Conservation (phyloP, 2,113 vertebrate species). For the Carollia perspicillata region DNA sequence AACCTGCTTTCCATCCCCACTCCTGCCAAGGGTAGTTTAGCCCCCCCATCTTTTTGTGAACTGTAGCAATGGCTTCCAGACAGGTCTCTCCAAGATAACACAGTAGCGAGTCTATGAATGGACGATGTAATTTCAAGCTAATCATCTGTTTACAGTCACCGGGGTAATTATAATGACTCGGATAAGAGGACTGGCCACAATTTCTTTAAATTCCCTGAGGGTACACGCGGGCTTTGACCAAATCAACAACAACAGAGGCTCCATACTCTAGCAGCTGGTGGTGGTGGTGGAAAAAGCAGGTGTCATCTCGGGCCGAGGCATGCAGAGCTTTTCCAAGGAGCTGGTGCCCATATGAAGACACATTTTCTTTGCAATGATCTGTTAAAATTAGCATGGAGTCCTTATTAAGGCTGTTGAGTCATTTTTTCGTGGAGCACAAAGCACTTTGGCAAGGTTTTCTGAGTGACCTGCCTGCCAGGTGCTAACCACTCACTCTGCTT, state of each 20-base stretch:
- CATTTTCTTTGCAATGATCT: background rate
- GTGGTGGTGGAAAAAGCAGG: accelerated
- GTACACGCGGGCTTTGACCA: background rate
- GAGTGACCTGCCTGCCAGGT: background rate
- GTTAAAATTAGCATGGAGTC: background rate
- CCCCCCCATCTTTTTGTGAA: background rate
- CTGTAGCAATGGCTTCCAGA: background rate
- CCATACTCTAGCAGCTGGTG: background rate
- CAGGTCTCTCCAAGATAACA: background rate
- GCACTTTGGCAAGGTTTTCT: background rate
- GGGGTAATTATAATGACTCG: background rate
- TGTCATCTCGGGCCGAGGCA: accelerated
- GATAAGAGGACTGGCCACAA: background rate
- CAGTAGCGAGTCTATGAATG: background rate
- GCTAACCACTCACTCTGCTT: background rate
- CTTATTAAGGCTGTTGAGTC: background rate
- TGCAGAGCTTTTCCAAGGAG: background rate
- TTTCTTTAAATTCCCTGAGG: background rate
- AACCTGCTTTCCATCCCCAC: no score
- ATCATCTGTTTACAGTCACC: background rate
- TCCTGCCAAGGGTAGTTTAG: background rate
- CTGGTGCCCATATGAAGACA: background rate
- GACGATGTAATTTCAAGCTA: background rate
- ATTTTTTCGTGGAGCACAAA: background rate
- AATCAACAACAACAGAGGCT: background rate